Conservation (phyloP, 2,797 vertebrate genomes). For the Bovichtus variegatus region DNA sequence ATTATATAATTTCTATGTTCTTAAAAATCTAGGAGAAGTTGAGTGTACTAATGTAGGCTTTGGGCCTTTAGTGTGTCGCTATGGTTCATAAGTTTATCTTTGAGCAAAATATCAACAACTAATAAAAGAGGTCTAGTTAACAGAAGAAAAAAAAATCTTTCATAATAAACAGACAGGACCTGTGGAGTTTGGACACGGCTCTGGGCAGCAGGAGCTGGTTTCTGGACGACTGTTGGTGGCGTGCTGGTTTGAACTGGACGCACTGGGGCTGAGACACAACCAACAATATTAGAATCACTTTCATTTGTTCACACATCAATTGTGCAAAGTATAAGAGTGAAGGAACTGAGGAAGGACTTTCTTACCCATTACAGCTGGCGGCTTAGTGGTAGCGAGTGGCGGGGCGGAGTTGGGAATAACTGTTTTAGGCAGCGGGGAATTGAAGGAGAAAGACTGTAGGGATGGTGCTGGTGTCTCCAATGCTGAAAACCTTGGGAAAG, state of each 20-base stretch:
- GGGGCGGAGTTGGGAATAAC: slow-evolving; percentile 50
- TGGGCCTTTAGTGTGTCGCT: background rate
- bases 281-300: slow-evolving; percentile 7
- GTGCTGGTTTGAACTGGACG: slow-evolving; percentile 81
- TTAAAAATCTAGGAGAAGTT: background rate
- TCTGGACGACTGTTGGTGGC: slow-evolving; percentile 80
- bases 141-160: background rate
- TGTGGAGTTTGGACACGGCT: slow-evolving; percentile 79
- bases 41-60: background rate
- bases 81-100: background rate
- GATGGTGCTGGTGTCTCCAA: slow-evolving; percentile 76
- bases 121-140: background rate
- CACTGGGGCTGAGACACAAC: slow-evolving; percentile 65
- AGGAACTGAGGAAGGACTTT: background rate
- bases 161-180: slow-evolving; percentile 69
- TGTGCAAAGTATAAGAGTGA: background rate
- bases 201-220: slow-evolving; percentile 82
- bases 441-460: slow-evolving; percentile 81
- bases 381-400: slow-evolving; percentile 64
- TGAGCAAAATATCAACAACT: background rate
- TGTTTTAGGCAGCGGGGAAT: slow-evolving; percentile 82
- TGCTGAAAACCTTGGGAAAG: slow-evolving; percentile 84
- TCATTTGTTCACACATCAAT: background rate
- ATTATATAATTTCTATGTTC: background rate
- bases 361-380: slow-evolving; percentile 68